phyloP scores from a whole-genome alignment of 2,113 vertebrate species.

The Camelus bactrianus region DNA sequence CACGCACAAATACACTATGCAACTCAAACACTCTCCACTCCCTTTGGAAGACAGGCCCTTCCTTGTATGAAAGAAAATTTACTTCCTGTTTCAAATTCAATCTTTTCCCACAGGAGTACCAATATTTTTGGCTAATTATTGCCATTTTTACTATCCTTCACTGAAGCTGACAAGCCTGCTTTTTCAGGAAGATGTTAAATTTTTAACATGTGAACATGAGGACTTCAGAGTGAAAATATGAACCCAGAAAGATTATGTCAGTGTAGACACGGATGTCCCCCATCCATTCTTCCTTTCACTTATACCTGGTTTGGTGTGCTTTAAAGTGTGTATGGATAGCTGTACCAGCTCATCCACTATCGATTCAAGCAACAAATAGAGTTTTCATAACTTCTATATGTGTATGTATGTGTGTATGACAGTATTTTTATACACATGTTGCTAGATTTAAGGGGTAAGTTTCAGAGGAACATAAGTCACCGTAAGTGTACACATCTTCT shows the following conservation, averaged over 20 bases:
- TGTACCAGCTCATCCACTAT: neutral
- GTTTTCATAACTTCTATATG: neutral
- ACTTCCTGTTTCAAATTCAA: neutral
- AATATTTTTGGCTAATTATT: neutral
- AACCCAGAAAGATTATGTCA: neutral
- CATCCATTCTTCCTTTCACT: neutral
- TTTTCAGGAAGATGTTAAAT: neutral
- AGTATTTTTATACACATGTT: neutral
- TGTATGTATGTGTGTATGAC: neutral
- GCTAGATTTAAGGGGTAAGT: neutral
- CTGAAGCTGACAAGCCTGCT: neutral
- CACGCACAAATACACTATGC: neutral
- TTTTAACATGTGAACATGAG: neutral
- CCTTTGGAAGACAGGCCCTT: neutral
- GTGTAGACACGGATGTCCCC: neutral
- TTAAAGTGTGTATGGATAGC: neutral
- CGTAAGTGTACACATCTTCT: neutral
- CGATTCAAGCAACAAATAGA: neutral
- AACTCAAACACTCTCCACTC: neutral
- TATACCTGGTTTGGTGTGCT: neutral
- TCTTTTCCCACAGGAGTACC: neutral
- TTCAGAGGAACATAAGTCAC: neutral
- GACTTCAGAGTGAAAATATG: neutral
- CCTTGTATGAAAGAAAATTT: constrained; percentile 2
- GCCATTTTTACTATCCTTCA: neutral